These are phyloP conservation scores for Labeo calbasu DNA, from an alignment of 2,797 vertebrate species.

Conservation along the genomic window DNA sequence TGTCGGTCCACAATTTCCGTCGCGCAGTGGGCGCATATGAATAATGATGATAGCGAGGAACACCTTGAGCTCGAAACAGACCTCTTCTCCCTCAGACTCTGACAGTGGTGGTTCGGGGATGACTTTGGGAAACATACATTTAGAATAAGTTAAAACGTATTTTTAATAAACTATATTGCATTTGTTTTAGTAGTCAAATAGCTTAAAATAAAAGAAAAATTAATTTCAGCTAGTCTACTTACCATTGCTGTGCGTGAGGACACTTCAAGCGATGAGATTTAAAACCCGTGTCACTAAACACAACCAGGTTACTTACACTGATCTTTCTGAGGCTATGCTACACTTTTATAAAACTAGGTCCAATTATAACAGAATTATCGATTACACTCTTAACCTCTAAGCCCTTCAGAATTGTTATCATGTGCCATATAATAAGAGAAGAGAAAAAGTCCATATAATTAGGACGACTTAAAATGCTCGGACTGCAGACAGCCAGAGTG, in stretches of 20 bases:
- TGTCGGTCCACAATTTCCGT: conserved; percentile 89
- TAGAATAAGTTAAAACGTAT: background rate
- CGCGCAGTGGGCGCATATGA: conserved; percentile 89
- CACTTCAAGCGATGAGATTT: background rate
- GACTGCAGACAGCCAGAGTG: conserved; percentile 73
- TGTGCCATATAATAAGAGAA: conserved; percentile 73
- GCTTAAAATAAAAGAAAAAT: background rate
- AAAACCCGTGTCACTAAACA: conserved; percentile 4
- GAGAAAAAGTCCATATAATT: conserved; percentile 76
- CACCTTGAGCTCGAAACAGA: background rate
- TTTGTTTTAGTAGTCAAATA: background rate
- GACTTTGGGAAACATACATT: background rate
- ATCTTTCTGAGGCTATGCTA: background rate
- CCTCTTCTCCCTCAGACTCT: background rate
- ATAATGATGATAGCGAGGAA: conserved; percentile 79
- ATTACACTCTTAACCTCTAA: conserved; percentile 39
- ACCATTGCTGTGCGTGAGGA: conserved; percentile 28
- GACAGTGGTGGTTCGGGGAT: background rate
- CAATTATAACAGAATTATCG: conserved; percentile 53
- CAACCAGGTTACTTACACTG: conserved; percentile 16
- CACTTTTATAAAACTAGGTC: conserved; percentile 24
- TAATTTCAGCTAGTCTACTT: background rate
- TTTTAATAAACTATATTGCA: background rate
- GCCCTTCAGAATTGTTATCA: conserved; percentile 39
- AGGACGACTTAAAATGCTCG: conserved; percentile 73